Evolutionary conservation across 2,888 invertebrate genomes (phyloP), one percentile per base, ranked within the genome.

Genomic region (Drosophila kuntzei): DNA sequence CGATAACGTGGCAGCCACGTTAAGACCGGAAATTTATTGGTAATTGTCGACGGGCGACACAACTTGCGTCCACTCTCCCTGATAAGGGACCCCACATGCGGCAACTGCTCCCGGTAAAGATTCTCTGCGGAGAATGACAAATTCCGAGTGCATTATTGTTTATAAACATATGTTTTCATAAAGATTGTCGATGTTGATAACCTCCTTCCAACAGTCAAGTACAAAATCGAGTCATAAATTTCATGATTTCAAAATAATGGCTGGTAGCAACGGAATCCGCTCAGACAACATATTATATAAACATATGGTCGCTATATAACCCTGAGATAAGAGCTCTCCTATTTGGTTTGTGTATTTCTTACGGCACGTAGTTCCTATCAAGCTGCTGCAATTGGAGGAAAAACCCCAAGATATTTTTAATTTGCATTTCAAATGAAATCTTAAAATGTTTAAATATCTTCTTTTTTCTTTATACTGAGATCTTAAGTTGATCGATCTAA

Each of bases 1-100:
- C 93, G 94, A 93, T 97, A 97, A 11, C 93, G 93, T 0, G 96
- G 96, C 64, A 96, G 92, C 97, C 97, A 97, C 89, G 93, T 93
- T 1, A 95, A 89, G 72, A 97, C 94, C 0, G 97, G 97, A 51
- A 96, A 89, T 72, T 95, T 93, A 67, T 93, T 93, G 54, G 93
- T 92, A 86, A 95, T 92, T 0, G 94, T 93, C 49, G 93, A 89
- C 22, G 91, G 74, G 37, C 93, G 92, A 85, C 94, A 94, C 0
- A 93, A 87, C 71, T 92, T 93, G n/a, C 86, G 70, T 6, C 65
- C 79, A 0, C 71, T 61, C n/a, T 79, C 80, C 53, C 81, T 83
- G 5, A 92, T 39, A 18, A 82, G 61, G 8, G 69, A 37, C 16
- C 78, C 74, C n/a, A 91, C 68, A 62, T 90, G 72, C 2, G 92